Conservation (phyloP, 2,888 invertebrate species). For the Eristalis arbustorum region DNA sequence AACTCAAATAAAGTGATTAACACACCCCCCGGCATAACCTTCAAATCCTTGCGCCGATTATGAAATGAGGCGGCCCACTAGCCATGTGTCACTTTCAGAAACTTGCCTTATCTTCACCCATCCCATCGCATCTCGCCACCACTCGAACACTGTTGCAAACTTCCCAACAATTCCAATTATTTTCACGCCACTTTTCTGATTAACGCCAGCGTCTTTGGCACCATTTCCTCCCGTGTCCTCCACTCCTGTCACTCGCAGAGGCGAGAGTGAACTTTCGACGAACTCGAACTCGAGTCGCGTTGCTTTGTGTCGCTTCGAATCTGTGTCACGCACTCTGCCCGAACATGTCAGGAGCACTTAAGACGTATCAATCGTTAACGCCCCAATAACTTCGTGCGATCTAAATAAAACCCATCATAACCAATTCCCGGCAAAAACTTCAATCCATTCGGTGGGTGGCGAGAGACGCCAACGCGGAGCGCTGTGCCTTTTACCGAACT, state of each 20-base stretch:
- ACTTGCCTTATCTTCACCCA: background rate
- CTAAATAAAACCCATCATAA: slow-evolving; percentile 65
- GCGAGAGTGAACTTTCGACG: background rate
- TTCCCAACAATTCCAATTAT: background rate
- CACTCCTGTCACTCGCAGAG: too few relatives aligned
- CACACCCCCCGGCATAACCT: background rate
- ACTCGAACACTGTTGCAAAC: background rate
- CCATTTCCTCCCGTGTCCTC: too few relatives aligned
- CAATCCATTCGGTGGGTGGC: background rate
- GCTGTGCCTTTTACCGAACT: slow-evolving; percentile 23
- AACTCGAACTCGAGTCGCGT: background rate
- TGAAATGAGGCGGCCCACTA: background rate
- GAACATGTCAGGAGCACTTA: slow-evolving; percentile 63
- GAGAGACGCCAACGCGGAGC: background rate
- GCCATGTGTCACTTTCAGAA: background rate
- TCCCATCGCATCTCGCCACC: background rate
- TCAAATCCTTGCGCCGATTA: background rate
- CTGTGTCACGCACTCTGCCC: slow-evolving; percentile 50
- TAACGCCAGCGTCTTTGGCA: background rate
- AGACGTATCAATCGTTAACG: slow-evolving; percentile 59
- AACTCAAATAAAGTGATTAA: too few relatives aligned
- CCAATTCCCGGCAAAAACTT: slow-evolving; percentile 39
- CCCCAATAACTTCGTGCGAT: slow-evolving; percentile 63
- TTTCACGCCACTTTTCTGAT: background rate
- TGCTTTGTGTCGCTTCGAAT: slow-evolving; percentile 34